Conservation (phyloP, 2,888 invertebrate species). For the Cynaeus angustus region DNA sequence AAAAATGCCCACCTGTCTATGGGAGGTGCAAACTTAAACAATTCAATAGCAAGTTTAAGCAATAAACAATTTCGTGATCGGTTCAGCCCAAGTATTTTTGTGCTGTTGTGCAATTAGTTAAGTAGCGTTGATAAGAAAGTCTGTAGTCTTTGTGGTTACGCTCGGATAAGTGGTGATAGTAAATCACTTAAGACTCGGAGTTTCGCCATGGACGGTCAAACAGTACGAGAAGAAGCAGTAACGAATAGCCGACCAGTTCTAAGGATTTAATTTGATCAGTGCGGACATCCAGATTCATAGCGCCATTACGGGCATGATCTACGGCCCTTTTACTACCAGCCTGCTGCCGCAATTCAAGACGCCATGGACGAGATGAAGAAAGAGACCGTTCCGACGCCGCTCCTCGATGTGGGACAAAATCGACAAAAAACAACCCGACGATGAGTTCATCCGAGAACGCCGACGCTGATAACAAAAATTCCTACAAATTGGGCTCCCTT, state of each 20-base stretch:
- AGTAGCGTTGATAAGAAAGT: conserved; percentile 49
- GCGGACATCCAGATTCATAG: conserved; percentile 73
- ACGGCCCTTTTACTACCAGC: conserved; percentile 70
- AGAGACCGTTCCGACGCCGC: conserved; percentile 29
- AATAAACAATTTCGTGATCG: conserved; percentile 41
- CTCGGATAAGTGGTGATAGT: conserved; percentile 55
- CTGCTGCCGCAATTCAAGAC: conserved; percentile 61
- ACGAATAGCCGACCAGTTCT: conserved; percentile 68
- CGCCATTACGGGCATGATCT: conserved; percentile 72
- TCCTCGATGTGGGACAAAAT: background rate
- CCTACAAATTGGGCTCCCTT: no score
- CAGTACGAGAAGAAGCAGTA: conserved; percentile 61
- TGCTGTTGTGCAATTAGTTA: conserved; percentile 46
- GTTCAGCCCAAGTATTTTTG: conserved; percentile 46
- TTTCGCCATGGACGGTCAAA: conserved; percentile 66
- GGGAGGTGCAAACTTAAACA: conserved; percentile 46
- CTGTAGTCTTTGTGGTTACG: conserved; percentile 47
- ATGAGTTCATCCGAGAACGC: background rate
- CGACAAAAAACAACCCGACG: no score
- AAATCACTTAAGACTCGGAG: conserved; percentile 58
- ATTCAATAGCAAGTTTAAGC: conserved; percentile 48
- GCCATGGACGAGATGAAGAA: conserved; percentile 49
- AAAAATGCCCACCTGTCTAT: conserved; percentile 39
- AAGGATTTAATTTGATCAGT: conserved; percentile 73
- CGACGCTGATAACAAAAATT: no score